phyloP scores from a whole-genome alignment of 2,888 invertebrate genomes.

The Gortyna flavago region DNA sequence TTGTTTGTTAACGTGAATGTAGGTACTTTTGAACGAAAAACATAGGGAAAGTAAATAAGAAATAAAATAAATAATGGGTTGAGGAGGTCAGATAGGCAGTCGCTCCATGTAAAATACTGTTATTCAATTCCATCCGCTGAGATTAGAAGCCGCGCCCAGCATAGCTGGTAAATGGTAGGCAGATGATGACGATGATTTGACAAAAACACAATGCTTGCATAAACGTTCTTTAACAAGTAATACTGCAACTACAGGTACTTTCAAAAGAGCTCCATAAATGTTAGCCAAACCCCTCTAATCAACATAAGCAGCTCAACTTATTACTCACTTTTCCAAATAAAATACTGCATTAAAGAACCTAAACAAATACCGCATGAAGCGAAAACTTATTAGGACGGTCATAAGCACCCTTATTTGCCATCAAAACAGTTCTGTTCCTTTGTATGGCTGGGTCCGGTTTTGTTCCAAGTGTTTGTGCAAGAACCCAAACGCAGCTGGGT shows the following conservation, averaged over 20 bases:
- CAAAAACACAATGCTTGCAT: background rate
- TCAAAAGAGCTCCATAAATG: background rate
- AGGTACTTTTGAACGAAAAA: background rate
- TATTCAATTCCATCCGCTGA: no score
- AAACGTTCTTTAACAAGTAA: background rate
- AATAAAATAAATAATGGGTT: no score
- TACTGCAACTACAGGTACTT: background rate
- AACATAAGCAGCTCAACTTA: conserved; percentile 55
- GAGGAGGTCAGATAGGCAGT: background rate
- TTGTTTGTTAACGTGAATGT: conserved; percentile 1
- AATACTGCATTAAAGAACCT: conserved; percentile 61
- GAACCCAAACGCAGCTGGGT: conserved; percentile 72
- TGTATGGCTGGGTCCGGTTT: conserved; percentile 63
- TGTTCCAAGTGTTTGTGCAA: conserved; percentile 73
- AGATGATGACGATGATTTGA: background rate
- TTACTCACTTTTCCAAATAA: conserved; percentile 56
- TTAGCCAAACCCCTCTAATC: conserved; percentile 18
- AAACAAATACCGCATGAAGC: conserved; percentile 59
- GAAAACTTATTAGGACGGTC: conserved; percentile 58
- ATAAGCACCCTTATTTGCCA: conserved; percentile 70
- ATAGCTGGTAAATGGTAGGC: background rate
- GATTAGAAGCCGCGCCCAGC: background rate
- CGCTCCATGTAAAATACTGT: no score
- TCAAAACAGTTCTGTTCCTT: conserved; percentile 70
- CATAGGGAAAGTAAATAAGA: background rate